Evolutionary conservation across 2,797 vertebrate genomes (phyloP).

Genomic region (Bufotes viridis): DNA sequence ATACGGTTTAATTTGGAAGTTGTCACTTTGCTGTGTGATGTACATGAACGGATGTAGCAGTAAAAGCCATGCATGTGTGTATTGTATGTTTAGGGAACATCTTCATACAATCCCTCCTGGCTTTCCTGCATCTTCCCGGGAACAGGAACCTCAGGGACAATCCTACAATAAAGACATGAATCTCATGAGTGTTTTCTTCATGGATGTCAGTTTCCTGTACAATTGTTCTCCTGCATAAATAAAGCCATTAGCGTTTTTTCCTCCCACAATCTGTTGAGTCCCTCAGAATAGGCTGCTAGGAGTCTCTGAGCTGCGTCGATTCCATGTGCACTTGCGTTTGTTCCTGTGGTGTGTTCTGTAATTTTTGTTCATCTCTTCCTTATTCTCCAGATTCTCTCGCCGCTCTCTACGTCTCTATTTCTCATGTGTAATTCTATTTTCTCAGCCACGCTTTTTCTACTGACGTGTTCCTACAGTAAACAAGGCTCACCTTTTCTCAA

Average conservation of each 20-base stretch:
- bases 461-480: constrained; percentile 52
- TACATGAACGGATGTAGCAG: too few relatives aligned
- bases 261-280: constrained; percentile 35
- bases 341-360: not conserved
- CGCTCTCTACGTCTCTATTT: not conserved
- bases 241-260: constrained; percentile 43
- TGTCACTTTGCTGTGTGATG: too few relatives aligned
- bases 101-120: constrained; percentile 31
- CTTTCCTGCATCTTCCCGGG: constrained; percentile 30
- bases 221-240: constrained; percentile 55
- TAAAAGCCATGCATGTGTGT: too few relatives aligned
- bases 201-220: constrained; percentile 51
- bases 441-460: constrained; percentile 15
- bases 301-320: constrained; percentile 4
- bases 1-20: too few relatives aligned
- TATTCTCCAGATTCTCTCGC: not conserved
- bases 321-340: constrained; percentile 14
- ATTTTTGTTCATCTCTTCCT: constrained; percentile 13
- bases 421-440: constrained; percentile 46
- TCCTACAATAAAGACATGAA: constrained; percentile 20
- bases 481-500: constrained; percentile 57
- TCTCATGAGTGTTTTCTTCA: constrained; percentile 41
- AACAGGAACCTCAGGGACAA: constrained; percentile 53
- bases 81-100: constrained; percentile 3
- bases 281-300: not conserved